Conservation (phyloP, 2,113 vertebrate genomes). For the Ceratotherium simum region DNA sequence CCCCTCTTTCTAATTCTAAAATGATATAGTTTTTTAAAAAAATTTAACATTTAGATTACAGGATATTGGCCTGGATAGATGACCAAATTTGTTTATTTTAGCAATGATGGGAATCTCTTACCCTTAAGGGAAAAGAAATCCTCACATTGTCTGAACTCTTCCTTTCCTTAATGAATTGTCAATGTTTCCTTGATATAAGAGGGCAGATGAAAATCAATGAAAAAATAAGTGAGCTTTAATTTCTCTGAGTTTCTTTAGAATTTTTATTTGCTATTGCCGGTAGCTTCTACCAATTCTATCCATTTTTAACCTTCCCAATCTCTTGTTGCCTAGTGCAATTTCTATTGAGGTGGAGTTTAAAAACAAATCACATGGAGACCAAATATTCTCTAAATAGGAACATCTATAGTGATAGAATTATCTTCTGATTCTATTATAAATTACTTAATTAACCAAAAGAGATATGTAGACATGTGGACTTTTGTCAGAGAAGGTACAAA, state of each 20-base stretch:
- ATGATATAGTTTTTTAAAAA: too few relatives aligned
- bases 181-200: background rate
- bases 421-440: background rate
- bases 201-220: background rate
- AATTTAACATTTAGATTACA: background rate
- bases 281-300: background rate
- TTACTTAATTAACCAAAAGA: background rate
- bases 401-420: background rate
- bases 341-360: background rate
- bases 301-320: background rate
- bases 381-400: background rate
- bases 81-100: background rate
- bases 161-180: background rate
- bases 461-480: background rate
- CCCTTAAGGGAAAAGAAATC: background rate
- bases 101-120: background rate
- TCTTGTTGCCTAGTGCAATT: background rate
- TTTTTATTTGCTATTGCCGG: background rate
- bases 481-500: background rate
- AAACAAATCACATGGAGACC: background rate
- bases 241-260: background rate
- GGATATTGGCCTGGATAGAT: background rate
- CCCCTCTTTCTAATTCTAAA: too few relatives aligned
- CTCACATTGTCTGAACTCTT: background rate
- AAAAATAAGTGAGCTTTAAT: background rate